Base-by-base conservation (phyloP, 2,888 invertebrate genomes). In the Ctena decussata region DNA sequence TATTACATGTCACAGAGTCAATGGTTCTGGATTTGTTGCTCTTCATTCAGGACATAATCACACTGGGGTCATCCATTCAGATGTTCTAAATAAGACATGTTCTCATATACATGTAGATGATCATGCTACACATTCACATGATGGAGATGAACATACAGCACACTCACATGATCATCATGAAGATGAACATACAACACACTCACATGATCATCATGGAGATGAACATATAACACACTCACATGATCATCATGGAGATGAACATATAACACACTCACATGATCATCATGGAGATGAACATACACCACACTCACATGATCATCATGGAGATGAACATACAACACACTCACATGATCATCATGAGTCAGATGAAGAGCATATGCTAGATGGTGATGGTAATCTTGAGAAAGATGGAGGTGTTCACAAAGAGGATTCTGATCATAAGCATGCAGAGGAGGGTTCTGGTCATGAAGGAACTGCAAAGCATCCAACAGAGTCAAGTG, bases 11-110 rank as follows among this genome's bases (percentile, higher is more conserved):
- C 87, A 87, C 39, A 80, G 75, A 72, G 12, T 27, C 0, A 86
- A 83, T 46, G 60, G 65, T 37, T 80, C 80, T 1, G 46, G 57
- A 1, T 78, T 86, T 44, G n/a, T 72, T 1, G 41, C 77, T 18
- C 65, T 85, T 12, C 85, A 85, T 69, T 30, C 35, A 5, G 53
- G 73, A 30, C 85, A 85, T 73, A 80, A 85, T 44, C 85, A 85
- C 53, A 65, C 77, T 0, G 57, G 39, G 12, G 41, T 18, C 8
- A 24, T 30, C 6, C 60, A 60, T 24, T 60, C 60, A 60, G 60
- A 60, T 27, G 27, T 12, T 60, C 6, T 30, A 6, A 24, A 30
- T 8, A 60, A 30, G 30, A 8, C 60, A 30, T 60, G 60, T 60
- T 11, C 8, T 53, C 12, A n/a, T n/a, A 53, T 53, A 53, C n/a